Evolutionary conservation across 2,797 vertebrate genomes (phyloP), one percentile per base, ranked within the genome.

Genomic region (Masticophis lateralis): DNA sequence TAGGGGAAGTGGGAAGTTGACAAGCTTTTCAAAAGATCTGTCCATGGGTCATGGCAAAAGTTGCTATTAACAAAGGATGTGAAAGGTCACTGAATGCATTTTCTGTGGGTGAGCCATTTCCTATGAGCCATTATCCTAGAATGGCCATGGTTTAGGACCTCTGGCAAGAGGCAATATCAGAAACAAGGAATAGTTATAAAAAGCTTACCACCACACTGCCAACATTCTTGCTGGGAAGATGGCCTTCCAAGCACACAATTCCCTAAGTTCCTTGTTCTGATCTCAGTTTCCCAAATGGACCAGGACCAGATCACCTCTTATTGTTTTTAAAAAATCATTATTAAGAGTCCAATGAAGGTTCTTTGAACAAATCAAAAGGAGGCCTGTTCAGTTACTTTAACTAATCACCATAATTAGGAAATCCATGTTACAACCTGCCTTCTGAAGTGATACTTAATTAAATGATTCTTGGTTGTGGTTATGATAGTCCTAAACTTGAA

Each of bases 71-170:
- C 92, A 93, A 90, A 97, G 96, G 97, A 97, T 96, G 93, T 95
- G 95, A 94, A 95, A 94, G 94, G 93, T 93, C 94, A 28, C n/a
- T 94, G 94, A 96, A 95, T 0, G 1, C 94, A 93, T 96, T 97
- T 96, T 97, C 96, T 92, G 55, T 25, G 94, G n/a, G 94, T 96
- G 97, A 96, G 96, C 93, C 86, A 96, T 96, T 97, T 97, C 97
- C 97, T 96, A 95, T 2, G 2, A 93, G 90, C 51, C 47, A 92
- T 66, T 86, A 79, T 93, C 56, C 56, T 88, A 60, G 92, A 92
- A 88, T 86, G 92, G 91, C 89, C 92, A 83, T 89, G 91, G 92
- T 83, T 91, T 86, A 90, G 69, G 37, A 37, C 25, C 57, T 27
- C 87, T 92, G 87, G 89, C 53, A 69, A 91, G 87, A 89, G 89